These are phyloP conservation scores for Cardiocondyla obscurior DNA, from an alignment of 1,140 invertebrate genomes.

Conservation along the genomic window DNA sequence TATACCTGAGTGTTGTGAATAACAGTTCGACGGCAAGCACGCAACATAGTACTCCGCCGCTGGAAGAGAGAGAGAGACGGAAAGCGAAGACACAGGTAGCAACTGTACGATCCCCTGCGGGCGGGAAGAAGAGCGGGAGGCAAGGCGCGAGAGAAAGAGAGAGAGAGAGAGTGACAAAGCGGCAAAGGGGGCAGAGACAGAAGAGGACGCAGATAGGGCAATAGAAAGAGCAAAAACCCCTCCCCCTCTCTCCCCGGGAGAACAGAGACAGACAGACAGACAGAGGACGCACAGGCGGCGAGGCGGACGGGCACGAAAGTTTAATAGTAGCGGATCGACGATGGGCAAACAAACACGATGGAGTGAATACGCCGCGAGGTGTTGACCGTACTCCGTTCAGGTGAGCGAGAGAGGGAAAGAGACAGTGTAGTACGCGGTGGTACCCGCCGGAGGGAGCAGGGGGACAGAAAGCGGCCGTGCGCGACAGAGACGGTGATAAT, in stretches of 20 bases:
- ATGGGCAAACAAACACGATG: slow-evolving; percentile 76
- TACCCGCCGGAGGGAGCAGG: background rate
- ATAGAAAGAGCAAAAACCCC: slow-evolving; percentile 45
- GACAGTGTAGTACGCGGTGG: background rate
- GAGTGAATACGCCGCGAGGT: slow-evolving; percentile 73
- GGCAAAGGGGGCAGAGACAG: slow-evolving; percentile 29
- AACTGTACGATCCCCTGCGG: background rate
- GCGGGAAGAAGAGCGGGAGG: background rate
- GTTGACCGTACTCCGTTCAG: slow-evolving; percentile 63
- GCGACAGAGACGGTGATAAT: background rate
- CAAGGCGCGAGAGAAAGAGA: too few species aligned
- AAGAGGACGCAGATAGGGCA: slow-evolving; percentile 24
- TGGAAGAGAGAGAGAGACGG: background rate
- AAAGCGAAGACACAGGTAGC: background rate
- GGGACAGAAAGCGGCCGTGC: background rate
- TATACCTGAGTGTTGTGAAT: slow-evolving; percentile 9
- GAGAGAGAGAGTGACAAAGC: slow-evolving; percentile 22
- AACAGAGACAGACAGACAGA: slow-evolving; percentile 1
- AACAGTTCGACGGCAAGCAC: background rate
- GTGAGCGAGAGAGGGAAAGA: background rate
- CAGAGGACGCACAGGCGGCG: slow-evolving; percentile 21
- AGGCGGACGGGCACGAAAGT: slow-evolving; percentile 21
- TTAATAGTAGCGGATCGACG: slow-evolving; percentile 49
- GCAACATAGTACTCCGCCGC: background rate
- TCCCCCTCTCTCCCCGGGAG: background rate